Evolutionary conservation across 2,797 vertebrate genomes (phyloP).

Genomic region (Hippoglossus hippoglossus): DNA sequence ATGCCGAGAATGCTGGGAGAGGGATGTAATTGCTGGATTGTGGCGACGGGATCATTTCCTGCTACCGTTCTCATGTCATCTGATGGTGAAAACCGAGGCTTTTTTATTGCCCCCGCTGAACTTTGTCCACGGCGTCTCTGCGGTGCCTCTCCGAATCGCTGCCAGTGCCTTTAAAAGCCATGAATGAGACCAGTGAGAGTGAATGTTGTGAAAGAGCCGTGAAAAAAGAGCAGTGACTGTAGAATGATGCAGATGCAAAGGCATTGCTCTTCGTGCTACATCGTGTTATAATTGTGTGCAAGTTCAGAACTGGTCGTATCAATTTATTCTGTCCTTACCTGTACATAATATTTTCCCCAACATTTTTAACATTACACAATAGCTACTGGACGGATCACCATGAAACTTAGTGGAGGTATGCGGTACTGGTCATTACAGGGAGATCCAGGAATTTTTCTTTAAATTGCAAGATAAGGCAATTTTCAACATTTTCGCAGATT

Average conservation of each 20-base stretch:
- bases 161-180: slow-evolving; percentile 29
- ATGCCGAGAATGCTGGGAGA: slow-evolving; percentile 70
- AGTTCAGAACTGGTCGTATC: background rate
- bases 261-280: too few relatives aligned
- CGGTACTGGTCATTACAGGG: too few relatives aligned
- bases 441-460: too few relatives aligned
- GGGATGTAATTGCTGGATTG: slow-evolving; percentile 74
- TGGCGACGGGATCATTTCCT: slow-evolving; percentile 64
- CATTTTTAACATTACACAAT: too few relatives aligned
- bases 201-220: slow-evolving; percentile 9
- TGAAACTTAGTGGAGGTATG: too few relatives aligned
- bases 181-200: slow-evolving; percentile 34
- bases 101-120: slow-evolving; percentile 59
- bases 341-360: too few relatives aligned
- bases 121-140: slow-evolving; percentile 63
- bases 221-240: background rate
- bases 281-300: background rate
- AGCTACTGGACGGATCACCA: too few relatives aligned
- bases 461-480: too few relatives aligned
- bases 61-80: slow-evolving; percentile 55
- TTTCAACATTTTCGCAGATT: too few relatives aligned
- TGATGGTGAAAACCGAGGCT: slow-evolving; percentile 51
- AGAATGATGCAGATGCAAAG: background rate
- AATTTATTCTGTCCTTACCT: too few relatives aligned
- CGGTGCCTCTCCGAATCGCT: slow-evolving; percentile 8